Percentiles rank a stretch among this genome's conserved stretches.
Evolutionary conservation across 2,797 vertebrate genomes (phyloP).

Genomic region (Poeciliopsis turneri): DNA sequence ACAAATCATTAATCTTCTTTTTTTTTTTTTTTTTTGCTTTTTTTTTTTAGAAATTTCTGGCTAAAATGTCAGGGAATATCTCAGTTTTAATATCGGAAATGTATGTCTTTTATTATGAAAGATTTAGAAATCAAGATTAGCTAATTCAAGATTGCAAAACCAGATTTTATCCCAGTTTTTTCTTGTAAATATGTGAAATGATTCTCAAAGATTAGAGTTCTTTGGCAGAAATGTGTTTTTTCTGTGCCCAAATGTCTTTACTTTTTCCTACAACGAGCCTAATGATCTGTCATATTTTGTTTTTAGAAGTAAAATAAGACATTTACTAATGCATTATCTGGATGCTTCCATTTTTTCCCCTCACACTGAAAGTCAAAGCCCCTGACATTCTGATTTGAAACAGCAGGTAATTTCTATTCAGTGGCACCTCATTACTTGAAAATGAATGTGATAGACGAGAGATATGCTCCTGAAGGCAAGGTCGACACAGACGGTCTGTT

Average conservation of each 20-base stretch:
- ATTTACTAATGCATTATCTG: not conserved
- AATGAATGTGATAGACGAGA: constrained; percentile 60
- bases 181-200: not conserved
- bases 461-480: constrained; percentile 42
- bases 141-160: not conserved
- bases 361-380: constrained; percentile 12
- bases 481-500: constrained; percentile 47
- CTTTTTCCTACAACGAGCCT: not conserved
- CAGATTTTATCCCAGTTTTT: not conserved
- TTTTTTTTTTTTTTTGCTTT: not conserved
- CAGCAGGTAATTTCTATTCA: constrained; percentile 56
- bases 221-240: not conserved
- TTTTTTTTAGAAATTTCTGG: not conserved
- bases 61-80: not conserved
- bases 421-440: constrained; percentile 56
- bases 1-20: too few relatives aligned
- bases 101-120: not conserved
- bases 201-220: not conserved
- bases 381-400: constrained; percentile 46
- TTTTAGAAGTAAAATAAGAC: not conserved
- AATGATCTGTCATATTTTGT: not conserved
- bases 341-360: constrained; percentile 6
- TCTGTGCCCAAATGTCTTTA: not conserved
- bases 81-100: not conserved
- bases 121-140: not conserved